Base-by-base conservation (phyloP, 2,888 invertebrate genomes). In the Hermaeophaga mercurialis region DNA sequence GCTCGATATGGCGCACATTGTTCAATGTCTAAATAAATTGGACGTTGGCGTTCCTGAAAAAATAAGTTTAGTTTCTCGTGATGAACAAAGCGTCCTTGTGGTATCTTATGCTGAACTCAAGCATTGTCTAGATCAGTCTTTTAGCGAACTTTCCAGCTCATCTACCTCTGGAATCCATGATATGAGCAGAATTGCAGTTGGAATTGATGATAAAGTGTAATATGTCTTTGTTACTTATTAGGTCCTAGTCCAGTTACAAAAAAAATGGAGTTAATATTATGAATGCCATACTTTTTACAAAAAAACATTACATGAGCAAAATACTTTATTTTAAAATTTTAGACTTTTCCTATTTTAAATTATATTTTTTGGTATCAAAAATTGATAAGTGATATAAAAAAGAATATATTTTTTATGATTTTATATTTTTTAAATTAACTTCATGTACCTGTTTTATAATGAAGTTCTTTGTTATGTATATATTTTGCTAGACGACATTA, bases 51-150 rank as follows among this genome's bases (percentile, higher is more conserved):
- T 88, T 56, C 80, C 84, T 28, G 89, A 89, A 73, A 90, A 88
- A 90, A 91, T 99, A 69, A 93, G 94, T 79, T 81, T 99, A 69
- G 93, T 94, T 87, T 96, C 97, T 1, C 86, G 96, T 61, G 97
- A 98, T 78, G 96, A 95, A 78, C 94, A 96, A 78, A 97, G 95
- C 78, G 88, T 98, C 60, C 82, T 99, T 68, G 93, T 99, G 61
- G 96, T 97, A 61, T 91, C 94, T 59, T 99, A 94, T 78, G 88
- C 91, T 15, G 98, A 99, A 78, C 82, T 99, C 71, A 96, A 96
- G 79, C 91, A 92, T 74, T 96, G 95, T 80, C 85, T 97, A 72
- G 94, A 96, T 76, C 88, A 90, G 73, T 91, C 96, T 36, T 96
- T 95, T 81, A 85, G 86, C 47, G 96, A 97, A 78, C 76, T 91